phyloP scores from a whole-genome alignment of 2,113 vertebrate species.

The Xyliphius kryptos region DNA sequence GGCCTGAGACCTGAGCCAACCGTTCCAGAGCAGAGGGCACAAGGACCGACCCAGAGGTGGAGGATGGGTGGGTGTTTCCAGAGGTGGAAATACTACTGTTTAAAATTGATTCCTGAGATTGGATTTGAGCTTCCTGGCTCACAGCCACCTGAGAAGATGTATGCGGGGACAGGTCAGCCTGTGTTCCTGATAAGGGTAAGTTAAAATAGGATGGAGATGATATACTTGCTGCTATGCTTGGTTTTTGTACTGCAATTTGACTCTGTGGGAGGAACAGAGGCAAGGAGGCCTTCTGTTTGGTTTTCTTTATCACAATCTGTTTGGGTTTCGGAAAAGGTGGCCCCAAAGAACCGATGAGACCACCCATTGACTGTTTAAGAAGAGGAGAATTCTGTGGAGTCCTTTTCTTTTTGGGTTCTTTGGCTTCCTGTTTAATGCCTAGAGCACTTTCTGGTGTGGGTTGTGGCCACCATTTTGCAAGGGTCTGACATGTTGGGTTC shows the following conservation, averaged over 20 bases:
- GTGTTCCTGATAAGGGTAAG: constrained; percentile 43
- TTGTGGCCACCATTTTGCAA: constrained; percentile 80
- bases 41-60: constrained; percentile 32
- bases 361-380: constrained; percentile 56
- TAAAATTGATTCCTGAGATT: constrained; percentile 86
- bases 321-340: constrained; percentile 72
- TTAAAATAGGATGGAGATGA: constrained; percentile 45
- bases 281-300: constrained; percentile 79
- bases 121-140: constrained; percentile 64
- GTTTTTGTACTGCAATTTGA: constrained; percentile 78
- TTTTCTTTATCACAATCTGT: constrained; percentile 83
- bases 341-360: constrained; percentile 42
- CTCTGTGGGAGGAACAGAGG: constrained; percentile 78
- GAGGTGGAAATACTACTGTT: constrained; percentile 52
- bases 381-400: constrained; percentile 61
- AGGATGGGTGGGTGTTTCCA: constrained; percentile 43
- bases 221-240: constrained; percentile 49
- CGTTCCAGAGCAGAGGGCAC: constrained; percentile 29
- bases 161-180: constrained; percentile 42
- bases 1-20: constrained; percentile 41
- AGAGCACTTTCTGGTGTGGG: constrained; percentile 49
- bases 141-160: constrained; percentile 61
- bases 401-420: constrained; percentile 83
- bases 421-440: constrained; percentile 74
- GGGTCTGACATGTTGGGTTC: constrained; percentile 59